phyloP scores from a whole-genome alignment of 2,888 invertebrate species.

The Oxyscelio sp. region DNA sequence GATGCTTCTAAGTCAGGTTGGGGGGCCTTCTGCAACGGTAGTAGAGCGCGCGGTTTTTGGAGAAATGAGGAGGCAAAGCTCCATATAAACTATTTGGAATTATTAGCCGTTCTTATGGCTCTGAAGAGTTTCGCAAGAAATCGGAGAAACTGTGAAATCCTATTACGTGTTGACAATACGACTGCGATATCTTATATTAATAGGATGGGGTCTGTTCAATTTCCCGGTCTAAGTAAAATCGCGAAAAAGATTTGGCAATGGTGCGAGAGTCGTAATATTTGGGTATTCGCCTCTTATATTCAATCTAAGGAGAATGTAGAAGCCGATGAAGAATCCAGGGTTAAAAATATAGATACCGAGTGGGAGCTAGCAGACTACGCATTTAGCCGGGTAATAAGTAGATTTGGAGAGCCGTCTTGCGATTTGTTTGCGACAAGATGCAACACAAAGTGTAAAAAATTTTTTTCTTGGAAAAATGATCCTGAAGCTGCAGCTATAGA shows the following conservation, averaged over 20 bases:
- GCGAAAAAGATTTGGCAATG: constrained; percentile 12
- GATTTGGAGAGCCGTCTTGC: neutral
- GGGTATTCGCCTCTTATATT: constrained; percentile 34
- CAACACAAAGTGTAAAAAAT: constrained; percentile 42
- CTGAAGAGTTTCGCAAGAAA: constrained; percentile 25
- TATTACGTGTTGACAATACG: constrained; percentile 12
- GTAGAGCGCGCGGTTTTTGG: constrained; percentile 61
- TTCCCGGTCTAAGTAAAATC: neutral
- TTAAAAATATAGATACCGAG: too few relatives aligned
- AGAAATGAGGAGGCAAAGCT: neutral
- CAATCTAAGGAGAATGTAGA: constrained; percentile 47
- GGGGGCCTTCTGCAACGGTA: constrained; percentile 47
- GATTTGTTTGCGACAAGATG: constrained; percentile 36
- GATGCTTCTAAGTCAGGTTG: constrained; percentile 59
- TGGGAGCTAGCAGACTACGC: too few relatives aligned
- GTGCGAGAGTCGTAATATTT: constrained; percentile 4
- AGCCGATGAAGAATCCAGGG: constrained; percentile 77
- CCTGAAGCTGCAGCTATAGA: constrained; percentile 54
- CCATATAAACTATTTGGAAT: constrained; percentile 43
- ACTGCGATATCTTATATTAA: too few relatives aligned
- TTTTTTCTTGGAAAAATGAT: constrained; percentile 62
- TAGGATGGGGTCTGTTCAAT: constrained; percentile 26
- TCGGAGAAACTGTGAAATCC: constrained; percentile 16
- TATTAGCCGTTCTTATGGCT: constrained; percentile 9
- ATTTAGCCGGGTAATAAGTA: constrained; percentile 2